These are phyloP conservation scores for Glossosoma conforme DNA, from an alignment of 1,140 invertebrate species.

Conservation along the genomic window DNA sequence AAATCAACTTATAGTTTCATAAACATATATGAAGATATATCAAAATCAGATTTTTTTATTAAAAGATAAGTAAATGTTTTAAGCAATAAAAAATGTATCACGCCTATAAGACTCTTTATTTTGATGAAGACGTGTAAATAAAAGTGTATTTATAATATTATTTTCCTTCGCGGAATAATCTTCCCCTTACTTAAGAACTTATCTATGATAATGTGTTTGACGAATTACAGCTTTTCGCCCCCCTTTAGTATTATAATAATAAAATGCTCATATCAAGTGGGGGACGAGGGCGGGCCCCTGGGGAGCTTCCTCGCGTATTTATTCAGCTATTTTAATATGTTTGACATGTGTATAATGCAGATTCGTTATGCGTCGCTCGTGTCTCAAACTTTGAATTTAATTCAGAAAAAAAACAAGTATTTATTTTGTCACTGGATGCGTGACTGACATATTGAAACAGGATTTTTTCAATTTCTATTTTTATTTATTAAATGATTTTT, in stretches of 20 bases:
- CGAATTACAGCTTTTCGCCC: slow-evolving; percentile 14
- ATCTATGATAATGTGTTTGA: slow-evolving; percentile 21
- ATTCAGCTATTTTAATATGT: slow-evolving; percentile 26
- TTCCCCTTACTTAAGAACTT: too few relatives aligned
- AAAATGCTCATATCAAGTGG: slow-evolving; percentile 16
- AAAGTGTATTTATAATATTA: too few relatives aligned
- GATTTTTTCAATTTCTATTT: too few relatives aligned
- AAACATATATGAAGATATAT: not conserved
- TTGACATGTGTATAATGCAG: slow-evolving; percentile 25
- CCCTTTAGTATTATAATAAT: slow-evolving; percentile 17
- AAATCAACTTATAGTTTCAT: too few relatives aligned
- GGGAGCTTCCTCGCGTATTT: slow-evolving; percentile 23
- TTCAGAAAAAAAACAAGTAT: not conserved
- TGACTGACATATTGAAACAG: too few relatives aligned
- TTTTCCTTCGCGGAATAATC: too few relatives aligned
- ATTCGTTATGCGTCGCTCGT: slow-evolving; percentile 12
- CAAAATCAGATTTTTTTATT: not conserved
- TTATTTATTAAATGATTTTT: too few relatives aligned
- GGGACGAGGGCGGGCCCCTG: slow-evolving; percentile 7
- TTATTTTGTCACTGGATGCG: too few relatives aligned
- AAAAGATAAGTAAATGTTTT: too few relatives aligned
- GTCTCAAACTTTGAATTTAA: not conserved
- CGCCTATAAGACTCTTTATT: too few relatives aligned
- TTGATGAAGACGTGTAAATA: too few relatives aligned
- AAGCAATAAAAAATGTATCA: too few relatives aligned